phyloP scores from a whole-genome alignment of 2,113 vertebrate genomes.

The Gambusia holbrooki region DNA sequence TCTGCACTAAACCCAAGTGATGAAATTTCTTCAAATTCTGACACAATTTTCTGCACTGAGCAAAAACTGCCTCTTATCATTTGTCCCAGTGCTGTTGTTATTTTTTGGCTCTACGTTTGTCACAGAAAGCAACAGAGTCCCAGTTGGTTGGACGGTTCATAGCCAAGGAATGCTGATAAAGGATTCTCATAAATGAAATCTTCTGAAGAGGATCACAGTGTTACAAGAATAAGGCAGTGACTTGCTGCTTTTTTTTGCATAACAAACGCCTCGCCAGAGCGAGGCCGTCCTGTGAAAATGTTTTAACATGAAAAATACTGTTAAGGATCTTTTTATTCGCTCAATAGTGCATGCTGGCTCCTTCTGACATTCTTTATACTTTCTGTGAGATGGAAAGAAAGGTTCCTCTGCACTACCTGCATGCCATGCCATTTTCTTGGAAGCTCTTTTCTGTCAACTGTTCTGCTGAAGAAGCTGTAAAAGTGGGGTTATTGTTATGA shows the following conservation, averaged over 20 bases:
- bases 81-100: constrained; percentile 13
- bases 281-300: too few relatives aligned
- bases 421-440: too few relatives aligned
- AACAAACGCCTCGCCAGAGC: too few relatives aligned
- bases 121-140: constrained; percentile 14
- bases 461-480: constrained; percentile 26
- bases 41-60: constrained; percentile 19
- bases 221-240: too few relatives aligned
- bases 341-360: constrained; percentile 24
- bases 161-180: constrained; percentile 21
- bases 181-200: too few relatives aligned
- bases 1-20: background rate
- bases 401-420: constrained; percentile 16
- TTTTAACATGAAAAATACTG: too few relatives aligned
- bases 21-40: background rate
- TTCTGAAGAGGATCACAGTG: too few relatives aligned
- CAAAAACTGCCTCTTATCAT: constrained; percentile 5
- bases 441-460: constrained; percentile 9
- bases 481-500: background rate
- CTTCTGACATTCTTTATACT: background rate
- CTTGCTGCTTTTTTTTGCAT: too few relatives aligned
- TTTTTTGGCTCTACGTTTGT: background rate
- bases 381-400: background rate
- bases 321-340: background rate
- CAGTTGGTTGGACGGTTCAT: background rate